A percentile compares a stretch with the other conserved stretches of the same genome.
Conservation (phyloP, 1,140 invertebrate species). For the Megalonaias nervosa region DNA sequence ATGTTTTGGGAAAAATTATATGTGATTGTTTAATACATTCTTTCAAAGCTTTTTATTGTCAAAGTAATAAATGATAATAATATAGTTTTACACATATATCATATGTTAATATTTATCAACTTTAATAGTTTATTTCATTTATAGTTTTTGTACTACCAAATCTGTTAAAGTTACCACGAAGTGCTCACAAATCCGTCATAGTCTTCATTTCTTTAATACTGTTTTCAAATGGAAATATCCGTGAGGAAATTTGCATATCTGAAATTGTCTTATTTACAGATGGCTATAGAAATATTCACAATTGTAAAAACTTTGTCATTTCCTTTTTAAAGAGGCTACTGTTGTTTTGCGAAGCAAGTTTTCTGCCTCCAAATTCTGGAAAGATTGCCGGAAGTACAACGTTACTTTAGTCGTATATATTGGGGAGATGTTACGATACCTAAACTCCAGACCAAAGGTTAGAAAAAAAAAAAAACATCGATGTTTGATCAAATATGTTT, state of each 20-base stretch:
- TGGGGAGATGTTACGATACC: constrained; percentile 30
- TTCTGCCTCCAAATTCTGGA: constrained; percentile 20
- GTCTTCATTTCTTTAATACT: neutral
- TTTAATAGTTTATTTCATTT: no score
- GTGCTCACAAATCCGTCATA: neutral
- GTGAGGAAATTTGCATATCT: neutral
- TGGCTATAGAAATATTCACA: neutral
- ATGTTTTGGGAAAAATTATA: no score
- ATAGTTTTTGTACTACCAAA: constrained; percentile 1
- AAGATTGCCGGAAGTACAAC: constrained; percentile 6
- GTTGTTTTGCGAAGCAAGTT: constrained; percentile 14
- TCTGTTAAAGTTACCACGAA: neutral
- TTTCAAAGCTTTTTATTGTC: no score
- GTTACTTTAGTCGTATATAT: constrained; percentile 25
- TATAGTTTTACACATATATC: no score
- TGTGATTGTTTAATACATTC: no score
- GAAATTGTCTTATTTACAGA: neutral
- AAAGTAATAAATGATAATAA: no score
- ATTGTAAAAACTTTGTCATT: neutral
- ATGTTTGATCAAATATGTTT: no score
- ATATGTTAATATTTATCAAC: no score
- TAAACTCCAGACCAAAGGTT: constrained; percentile 17
- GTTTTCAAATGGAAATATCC: neutral
- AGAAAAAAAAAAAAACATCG: neutral
- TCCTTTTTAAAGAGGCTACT: constrained; percentile 8